Evolutionary conservation across 1,140 invertebrate species (phyloP), one percentile per base, ranked within the genome.

Genomic region (Tetranychus cinnabarinus): DNA sequence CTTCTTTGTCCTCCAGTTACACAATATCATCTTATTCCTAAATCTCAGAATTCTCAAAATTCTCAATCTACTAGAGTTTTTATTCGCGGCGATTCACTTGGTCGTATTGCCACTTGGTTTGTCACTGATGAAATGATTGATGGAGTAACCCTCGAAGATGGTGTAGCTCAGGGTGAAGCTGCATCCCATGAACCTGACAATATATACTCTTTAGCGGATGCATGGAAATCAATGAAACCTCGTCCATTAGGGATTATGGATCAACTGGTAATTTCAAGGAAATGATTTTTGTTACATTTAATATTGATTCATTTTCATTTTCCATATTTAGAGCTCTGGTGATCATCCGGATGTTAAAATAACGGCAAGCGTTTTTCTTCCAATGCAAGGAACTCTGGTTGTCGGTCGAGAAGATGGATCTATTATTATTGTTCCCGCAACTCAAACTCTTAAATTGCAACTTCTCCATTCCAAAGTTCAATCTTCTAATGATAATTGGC

Each of bases 371-470:
- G 87, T 97, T 62, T 97, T 92, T 72, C 76, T 97, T 34, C 82
- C 92, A 7, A 81, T 85, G 39, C 89, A 96, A 69, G 91, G 90
- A 68, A 81, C 88, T 35, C 71, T 98, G 46, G 89, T 96, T 4
- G 86, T 93, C 65, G 95, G 95, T 3, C 77, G 92, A 42, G 86
- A 92, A 70, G 91, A 98, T 72, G 95, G 95, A 15, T 85, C 85
- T 55, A 96, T 98, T 63, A 82, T 97, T n/a, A 93, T 98, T 59
- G 83, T 95, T 7, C 88, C 92, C 35, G 93, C 90, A 0, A 91
- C 88, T 0, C 88, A 96, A 70, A 90, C 90, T 7, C 84, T 97
- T 2, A 89, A 93, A 80, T 73, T 92, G 62, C 92, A 97, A 68
- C 71, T 97, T 33, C 76, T 97, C 48, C 39, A 42, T 42, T 42